Evolutionary conservation across 2,797 vertebrate species (phyloP).

Genomic region (Crenuchus spilurus): DNA sequence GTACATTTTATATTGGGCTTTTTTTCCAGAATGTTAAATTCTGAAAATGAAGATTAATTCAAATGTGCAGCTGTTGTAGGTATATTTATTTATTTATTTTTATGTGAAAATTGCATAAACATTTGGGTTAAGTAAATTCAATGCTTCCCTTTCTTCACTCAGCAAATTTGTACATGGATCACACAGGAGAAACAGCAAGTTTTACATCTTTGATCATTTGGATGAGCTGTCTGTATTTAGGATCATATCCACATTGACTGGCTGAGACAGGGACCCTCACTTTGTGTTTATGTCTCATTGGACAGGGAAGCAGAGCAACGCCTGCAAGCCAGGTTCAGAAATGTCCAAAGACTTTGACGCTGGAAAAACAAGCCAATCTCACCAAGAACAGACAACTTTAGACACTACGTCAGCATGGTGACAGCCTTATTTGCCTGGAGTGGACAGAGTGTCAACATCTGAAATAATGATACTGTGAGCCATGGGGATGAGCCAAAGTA

Average conservation of each 20-base stretch:
- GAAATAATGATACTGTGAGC: constrained; percentile 38
- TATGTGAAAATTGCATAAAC: not conserved
- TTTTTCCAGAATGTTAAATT: too few species aligned
- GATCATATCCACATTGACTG: not conserved
- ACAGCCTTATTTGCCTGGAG: constrained; percentile 34
- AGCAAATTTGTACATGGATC: constrained; percentile 10
- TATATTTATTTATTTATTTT: not conserved
- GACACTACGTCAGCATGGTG: constrained; percentile 13
- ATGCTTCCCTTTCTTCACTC: not conserved
- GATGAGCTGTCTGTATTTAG: constrained; percentile 21
- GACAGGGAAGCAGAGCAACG: constrained; percentile 5
- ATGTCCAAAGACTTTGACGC: constrained; percentile 21
- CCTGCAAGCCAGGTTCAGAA: not conserved
- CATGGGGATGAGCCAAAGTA: not conserved
- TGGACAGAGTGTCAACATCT: constrained; percentile 19
- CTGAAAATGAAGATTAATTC: too few species aligned
- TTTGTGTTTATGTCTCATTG: constrained; percentile 28
- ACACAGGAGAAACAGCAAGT: constrained; percentile 7
- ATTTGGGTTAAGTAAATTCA: not conserved
- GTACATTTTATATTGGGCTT: too few species aligned
- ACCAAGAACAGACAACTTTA: constrained; percentile 10
- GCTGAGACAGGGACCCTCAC: constrained; percentile 25
- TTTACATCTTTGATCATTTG: constrained; percentile 39
- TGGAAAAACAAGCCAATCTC: constrained; percentile 32
- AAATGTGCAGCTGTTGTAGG: not conserved